Evolutionary conservation across 2,797 vertebrate genomes (phyloP).

Genomic region (Fratercula arctica): DNA sequence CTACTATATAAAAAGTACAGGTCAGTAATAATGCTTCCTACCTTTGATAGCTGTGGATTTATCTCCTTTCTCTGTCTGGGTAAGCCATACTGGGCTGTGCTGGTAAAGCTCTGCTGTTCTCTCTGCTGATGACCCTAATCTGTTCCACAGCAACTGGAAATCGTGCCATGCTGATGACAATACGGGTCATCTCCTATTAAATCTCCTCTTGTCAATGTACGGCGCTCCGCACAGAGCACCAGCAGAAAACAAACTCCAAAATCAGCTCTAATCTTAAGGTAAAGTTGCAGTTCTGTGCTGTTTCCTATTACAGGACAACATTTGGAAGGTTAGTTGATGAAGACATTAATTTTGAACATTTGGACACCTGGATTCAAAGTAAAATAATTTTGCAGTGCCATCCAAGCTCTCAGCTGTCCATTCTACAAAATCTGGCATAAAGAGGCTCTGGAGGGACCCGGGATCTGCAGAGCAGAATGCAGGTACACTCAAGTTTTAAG

Average conservation of each 20-base stretch:
- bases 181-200: constrained; percentile 4
- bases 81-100: constrained; percentile 46
- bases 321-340: neutral
- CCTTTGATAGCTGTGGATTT: constrained; percentile 57
- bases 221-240: neutral
- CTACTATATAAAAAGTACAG: neutral
- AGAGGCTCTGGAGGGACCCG: neutral
- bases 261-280: neutral
- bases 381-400: neutral
- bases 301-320: neutral
- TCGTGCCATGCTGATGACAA: constrained; percentile 53
- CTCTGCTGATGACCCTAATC: constrained; percentile 68
- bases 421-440: neutral
- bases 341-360: neutral
- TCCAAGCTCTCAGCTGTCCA: neutral
- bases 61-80: constrained; percentile 32
- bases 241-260: neutral
- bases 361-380: neutral
- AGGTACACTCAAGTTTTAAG: constrained; percentile 8
- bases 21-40: constrained; percentile 40
- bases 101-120: constrained; percentile 50
- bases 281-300: neutral
- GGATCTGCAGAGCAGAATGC: neutral
- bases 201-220: constrained; percentile 4
- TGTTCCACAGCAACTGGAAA: constrained; percentile 31